These are phyloP conservation scores for Parascotia fuliginaria DNA, from an alignment of 2,888 invertebrate genomes.

Conservation along the genomic window DNA sequence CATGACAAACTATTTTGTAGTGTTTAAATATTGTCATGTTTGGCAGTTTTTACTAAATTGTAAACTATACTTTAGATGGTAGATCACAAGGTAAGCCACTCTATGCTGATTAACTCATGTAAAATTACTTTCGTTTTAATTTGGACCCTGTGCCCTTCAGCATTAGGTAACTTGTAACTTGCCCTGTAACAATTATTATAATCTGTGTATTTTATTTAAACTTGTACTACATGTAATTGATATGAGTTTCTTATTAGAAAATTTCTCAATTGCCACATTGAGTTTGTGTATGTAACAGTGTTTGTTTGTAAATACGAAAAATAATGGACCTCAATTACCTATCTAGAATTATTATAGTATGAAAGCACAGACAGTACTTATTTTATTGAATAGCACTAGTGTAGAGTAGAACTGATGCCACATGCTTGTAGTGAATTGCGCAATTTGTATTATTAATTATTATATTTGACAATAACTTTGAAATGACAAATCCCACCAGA, in stretches of 20 bases:
- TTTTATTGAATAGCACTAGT: slow-evolving; percentile 47
- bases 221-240: background rate
- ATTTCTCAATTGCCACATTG: slow-evolving; percentile 28
- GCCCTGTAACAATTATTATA: slow-evolving; percentile 5
- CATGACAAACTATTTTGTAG: slow-evolving; percentile 19
- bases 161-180: slow-evolving; percentile 9
- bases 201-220: background rate
- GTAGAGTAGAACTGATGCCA: slow-evolving; percentile 41
- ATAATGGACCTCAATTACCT: slow-evolving; percentile 22
- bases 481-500: slow-evolving; percentile 61
- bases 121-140: background rate
- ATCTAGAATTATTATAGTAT: slow-evolving; percentile 24
- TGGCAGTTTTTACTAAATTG: slow-evolving; percentile 21
- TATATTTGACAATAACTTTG: slow-evolving; percentile 62
- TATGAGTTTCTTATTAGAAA: background rate
- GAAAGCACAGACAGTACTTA: slow-evolving; percentile 49
- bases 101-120: background rate
- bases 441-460: slow-evolving; percentile 43
- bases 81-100: background rate
- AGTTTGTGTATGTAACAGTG: slow-evolving; percentile 18
- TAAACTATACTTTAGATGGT: slow-evolving; percentile 20
- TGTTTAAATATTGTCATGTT: slow-evolving; percentile 21
- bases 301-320: slow-evolving; percentile 37
- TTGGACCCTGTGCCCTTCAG: slow-evolving; percentile 6
- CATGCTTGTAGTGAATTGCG: slow-evolving; percentile 51